A percentile compares a stretch with the other conserved stretches of the same genome.
Conservation (phyloP, 2,113 vertebrate species). For the Vidua chalybeata region DNA sequence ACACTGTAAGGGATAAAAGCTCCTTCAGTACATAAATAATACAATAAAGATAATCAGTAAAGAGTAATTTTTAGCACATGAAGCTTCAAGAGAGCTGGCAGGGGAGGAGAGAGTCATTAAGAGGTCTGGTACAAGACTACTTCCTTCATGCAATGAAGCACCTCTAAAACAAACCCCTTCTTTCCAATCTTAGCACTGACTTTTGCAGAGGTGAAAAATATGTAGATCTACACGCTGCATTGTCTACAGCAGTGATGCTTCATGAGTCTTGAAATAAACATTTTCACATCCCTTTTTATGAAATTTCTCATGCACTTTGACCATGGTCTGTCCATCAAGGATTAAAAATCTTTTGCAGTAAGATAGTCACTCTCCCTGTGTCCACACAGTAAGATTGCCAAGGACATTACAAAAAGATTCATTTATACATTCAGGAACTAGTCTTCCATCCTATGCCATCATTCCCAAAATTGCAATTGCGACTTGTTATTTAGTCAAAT, state of each 20-base stretch:
- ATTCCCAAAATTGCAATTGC: neutral
- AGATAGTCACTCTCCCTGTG: neutral
- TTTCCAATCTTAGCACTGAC: neutral
- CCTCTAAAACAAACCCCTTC: neutral
- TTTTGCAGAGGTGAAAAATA: neutral
- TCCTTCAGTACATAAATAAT: constrained; percentile 12
- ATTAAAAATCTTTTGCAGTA: neutral
- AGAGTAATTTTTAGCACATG: neutral
- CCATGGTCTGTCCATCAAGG: neutral
- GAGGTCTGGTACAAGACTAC: neutral
- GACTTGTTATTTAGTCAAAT: neutral
- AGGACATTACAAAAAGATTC: neutral
- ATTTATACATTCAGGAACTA: neutral
- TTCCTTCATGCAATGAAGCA: neutral
- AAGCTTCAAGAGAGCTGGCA: neutral
- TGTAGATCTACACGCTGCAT: neutral
- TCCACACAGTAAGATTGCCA: neutral
- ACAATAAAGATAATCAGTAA: neutral
- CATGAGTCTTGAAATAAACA: neutral
- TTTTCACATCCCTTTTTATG: neutral
- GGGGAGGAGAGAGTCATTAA: neutral
- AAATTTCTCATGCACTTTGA: neutral
- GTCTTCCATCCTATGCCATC: neutral
- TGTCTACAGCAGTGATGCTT: neutral
- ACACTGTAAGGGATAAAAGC: constrained; percentile 81